phyloP scores from a whole-genome alignment of 2,797 vertebrate species.

The Garrulus glandarius region DNA sequence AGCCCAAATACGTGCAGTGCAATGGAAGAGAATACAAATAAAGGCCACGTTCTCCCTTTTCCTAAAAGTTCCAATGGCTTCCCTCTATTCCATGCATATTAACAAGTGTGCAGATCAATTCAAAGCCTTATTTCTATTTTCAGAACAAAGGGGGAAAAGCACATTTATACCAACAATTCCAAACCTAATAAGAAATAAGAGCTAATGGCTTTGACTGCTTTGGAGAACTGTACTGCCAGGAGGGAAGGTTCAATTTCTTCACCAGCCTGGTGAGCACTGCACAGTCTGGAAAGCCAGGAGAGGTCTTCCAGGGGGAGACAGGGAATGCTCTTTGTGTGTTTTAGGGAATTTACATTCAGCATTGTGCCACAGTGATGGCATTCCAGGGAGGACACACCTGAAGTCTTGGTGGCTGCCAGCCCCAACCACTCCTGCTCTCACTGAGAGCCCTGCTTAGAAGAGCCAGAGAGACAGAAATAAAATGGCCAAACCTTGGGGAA shows the following conservation, averaged over 20 bases:
- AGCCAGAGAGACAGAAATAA: neutral
- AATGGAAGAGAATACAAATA: neutral
- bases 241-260: neutral
- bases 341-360: neutral
- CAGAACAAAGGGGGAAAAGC: neutral
- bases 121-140: neutral
- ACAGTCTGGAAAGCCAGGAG: neutral
- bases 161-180: neutral
- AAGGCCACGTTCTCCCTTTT: neutral
- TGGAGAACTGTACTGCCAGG: neutral
- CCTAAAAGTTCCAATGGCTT: neutral
- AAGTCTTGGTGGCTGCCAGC: neutral
- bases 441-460: neutral
- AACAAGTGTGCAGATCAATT: neutral
- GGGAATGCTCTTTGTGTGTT: neutral
- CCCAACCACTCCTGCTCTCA: neutral
- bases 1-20: neutral
- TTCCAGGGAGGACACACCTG: accelerated
- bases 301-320: neutral
- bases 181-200: neutral
- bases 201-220: neutral
- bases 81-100: neutral
- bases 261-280: neutral
- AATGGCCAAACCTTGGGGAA: neutral
- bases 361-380: accelerated